Evolutionary conservation across 2,888 invertebrate genomes (phyloP), one percentile per base, ranked within the genome.

Genomic region (Ormyrus nitidulus): DNA sequence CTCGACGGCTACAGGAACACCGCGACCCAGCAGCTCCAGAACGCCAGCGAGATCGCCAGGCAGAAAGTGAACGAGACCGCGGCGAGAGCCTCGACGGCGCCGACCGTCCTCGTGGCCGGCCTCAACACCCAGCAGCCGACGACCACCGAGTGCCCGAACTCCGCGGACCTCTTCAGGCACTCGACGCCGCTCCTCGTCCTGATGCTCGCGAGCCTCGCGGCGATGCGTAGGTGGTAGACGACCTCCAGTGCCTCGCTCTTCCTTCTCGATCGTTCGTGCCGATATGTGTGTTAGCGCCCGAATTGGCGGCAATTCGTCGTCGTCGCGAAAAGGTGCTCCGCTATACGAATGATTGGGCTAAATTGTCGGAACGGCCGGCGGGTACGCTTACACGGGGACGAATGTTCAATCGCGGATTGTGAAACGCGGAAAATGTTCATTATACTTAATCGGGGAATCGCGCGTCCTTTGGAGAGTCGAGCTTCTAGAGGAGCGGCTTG

Each of bases 1-100:
- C 53, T 84, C 53, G 85, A 86, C 19, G 84, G 84, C 66, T 85
- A 86, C 79, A 72, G 84, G 49, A 84, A 83, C 54, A 69, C 81
- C 0, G 9, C 48, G n/a, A 83, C 13, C 5, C 56, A 54, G 53
- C 58, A 80, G 46, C 46, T 34, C 34, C 34, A 6, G 6, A 51
- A 46, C 46, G 9, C 5, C 34, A 5, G 69, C 79, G 72, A 77
- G 65, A 66, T 69, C 78, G 13, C 58, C 46, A 5, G 75, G 34
- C 34, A 34, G 34, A 34, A 34, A 80, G 1, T 48, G 51, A 5
- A 73, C 79, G 6, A 76, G 75, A 4, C 34, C 34, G 34, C 34
- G 34, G 34, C 34, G 3, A 34, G 4, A 0, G 34, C 34, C 34
- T 34, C 34, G 34, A 34, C 34, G 34, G 34, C 34, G 3, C 34